Evolutionary conservation across 2,888 invertebrate genomes (phyloP), one percentile per base, ranked within the genome.

Genomic region (Aleiodes testaceus): DNA sequence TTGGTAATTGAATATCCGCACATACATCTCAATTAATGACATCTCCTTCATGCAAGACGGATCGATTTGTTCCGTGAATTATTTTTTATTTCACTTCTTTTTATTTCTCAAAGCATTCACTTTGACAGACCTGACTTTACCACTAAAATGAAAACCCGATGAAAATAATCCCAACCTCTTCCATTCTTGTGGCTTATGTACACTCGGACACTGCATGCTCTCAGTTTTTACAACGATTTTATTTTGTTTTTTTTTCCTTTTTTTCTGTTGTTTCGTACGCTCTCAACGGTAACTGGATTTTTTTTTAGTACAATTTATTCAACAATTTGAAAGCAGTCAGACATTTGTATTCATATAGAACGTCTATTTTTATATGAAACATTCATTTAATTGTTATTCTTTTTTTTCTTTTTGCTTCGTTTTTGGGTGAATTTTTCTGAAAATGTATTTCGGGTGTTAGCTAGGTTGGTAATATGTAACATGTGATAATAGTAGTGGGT

Each of bases 21-120:
- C 6, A 36, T 36, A 36, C 7, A 36, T 36, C 36, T 36, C 36
- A 36, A 36, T 36, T 36, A 36, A 36, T 11, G 36, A 36, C 36
- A 36, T 11, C 36, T 2, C 9, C 9, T 36, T 11, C 36, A 36
- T 1, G 36, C 36, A 36, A 36, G 36, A 36, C 9, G 36, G 9
- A 36, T 36, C 36, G 36, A 36, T 36, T 36, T 11, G 11, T 36
- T 11, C 7, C 11, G 9, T 36, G 9, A 36, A 36, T 36, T 36
- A 1, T 26, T 36, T 36, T 11, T 7, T 11, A 9, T 36, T 36
- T 36, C 9, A 36, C 9, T 36, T 55, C 63, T 50, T 52, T 52
- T 53, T 53, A 65, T 66, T 50, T n/a, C 66, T 66, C 63, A 53
- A 42, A 55, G 68, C 20, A 22, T 66, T 63, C 22, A 42, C 52